Evolutionary conservation across 1,140 invertebrate genomes (phyloP), one percentile per base, ranked within the genome.

Genomic region (Babylonia areolata): DNA sequence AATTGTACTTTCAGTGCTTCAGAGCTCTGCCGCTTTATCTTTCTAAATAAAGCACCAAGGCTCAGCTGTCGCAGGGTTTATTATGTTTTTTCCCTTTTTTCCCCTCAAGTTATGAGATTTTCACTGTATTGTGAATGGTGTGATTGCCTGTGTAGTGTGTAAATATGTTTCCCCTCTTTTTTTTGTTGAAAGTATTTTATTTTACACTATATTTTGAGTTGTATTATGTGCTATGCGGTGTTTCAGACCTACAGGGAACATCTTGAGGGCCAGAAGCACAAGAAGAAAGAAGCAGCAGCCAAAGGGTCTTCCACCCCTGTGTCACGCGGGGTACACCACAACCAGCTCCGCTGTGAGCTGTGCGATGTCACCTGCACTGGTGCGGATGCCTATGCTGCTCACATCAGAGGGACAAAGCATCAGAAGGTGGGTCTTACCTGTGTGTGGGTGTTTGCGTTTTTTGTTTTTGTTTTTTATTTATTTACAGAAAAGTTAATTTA

Each of bases 341-440:
- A 93, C 86, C 94, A 94, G 87, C 89, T 95, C 15, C 88, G 93
- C 33, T 96, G 96, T 94, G 95, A 96, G 87, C 95, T 99, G 17
- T 99, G 99, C 94, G 98, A 99, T 95, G 98, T 99, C 11, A 98
- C 98, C 28, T 99, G 99, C 94, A 99, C 99, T 15, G 98, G 98
- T 80, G 97, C 97, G 78, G 99, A 99, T 95, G 98, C 99, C 0
- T 99, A 99, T 95, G 98, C 98, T 54, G 98, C 99, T 51, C 99
- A 99, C 95, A 98, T 99, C 89, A 96, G 98, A 86, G 99, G 99
- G 79, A 97, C 98, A 84, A 99, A 99, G 94, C 99, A 99, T 95
- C 98, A 99, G 94, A 99, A 99, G 95, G 96, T 96, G 89, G 0
- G 15, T n/a, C n/a, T n/a, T n/a, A n/a, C n/a, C n/a, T n/a, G n/a